These are phyloP conservation scores for Patella pellucida DNA, from an alignment of 2,888 invertebrate species.

Conservation along the genomic window DNA sequence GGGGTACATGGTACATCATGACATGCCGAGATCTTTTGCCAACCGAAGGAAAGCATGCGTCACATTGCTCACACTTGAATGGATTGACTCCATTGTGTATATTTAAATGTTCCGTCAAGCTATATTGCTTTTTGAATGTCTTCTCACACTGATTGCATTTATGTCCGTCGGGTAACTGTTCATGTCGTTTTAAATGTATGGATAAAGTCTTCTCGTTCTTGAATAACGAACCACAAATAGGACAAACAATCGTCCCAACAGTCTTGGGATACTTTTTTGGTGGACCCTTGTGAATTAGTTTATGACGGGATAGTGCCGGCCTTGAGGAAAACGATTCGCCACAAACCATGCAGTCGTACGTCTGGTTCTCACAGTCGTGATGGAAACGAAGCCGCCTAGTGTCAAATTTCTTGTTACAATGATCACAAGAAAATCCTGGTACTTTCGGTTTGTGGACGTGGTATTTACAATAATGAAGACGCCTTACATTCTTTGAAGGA, in stretches of 20 bases:
- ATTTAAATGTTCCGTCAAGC: too few species aligned
- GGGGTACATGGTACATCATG: too few species aligned
- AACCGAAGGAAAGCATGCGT: too few species aligned
- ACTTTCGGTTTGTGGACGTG: too few species aligned
- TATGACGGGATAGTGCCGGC: background rate
- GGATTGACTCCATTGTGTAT: too few species aligned
- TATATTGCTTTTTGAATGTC: too few species aligned
- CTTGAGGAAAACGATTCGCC: background rate
- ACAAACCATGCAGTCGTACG: background rate
- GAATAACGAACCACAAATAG: background rate
- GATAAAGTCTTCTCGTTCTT: background rate
- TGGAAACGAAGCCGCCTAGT: background rate
- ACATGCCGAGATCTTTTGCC: too few species aligned
- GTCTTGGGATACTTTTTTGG: background rate
- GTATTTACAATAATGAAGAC: too few species aligned
- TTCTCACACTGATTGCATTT: too few species aligned
- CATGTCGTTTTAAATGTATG: background rate
- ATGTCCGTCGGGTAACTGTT: background rate
- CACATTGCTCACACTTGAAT: too few species aligned
- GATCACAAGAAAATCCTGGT: background rate
- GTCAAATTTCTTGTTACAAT: background rate
- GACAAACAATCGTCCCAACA: background rate
- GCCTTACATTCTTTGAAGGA: too few species aligned
- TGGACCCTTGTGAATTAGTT: background rate
- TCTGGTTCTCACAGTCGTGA: background rate